Base-by-base conservation (phyloP, 2,797 vertebrate genomes). In the Arrhamphus sclerolepis region DNA sequence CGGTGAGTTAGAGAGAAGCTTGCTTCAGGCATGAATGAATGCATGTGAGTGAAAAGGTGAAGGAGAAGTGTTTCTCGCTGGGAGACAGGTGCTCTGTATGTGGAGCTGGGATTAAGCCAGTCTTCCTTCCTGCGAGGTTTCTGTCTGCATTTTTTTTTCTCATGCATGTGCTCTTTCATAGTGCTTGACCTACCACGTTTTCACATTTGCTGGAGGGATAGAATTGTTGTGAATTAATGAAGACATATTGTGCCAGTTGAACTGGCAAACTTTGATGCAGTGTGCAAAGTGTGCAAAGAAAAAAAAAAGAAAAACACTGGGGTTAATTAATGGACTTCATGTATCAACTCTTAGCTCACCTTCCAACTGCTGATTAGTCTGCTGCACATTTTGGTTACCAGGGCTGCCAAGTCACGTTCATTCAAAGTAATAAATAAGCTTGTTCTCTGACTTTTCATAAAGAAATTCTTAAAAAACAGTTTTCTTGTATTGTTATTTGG, bases 11-110 rank as follows among this genome's bases (percentile, higher is more conserved):
- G 38, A 43, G 46, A 47, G 62, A 71, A 71, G 52, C 46, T 56
- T 53, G 13, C 14, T 52, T 78, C 78, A 76, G 80, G 78, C 80
- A 85, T 57, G 60, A 77, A 70, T 69, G 38, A 29, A 52, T 53
- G 39, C 46, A 73, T 7, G 40, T 59, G 62, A 56, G 22, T 56
- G 53, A 63, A 61, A 69, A 81, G 29, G 41, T 47, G 41, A 57
- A 56, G n/a, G n/a, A n/a, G 40, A 43, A 72, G 54, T 66, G 56
- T 16, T 40, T 72, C 56, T 67, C 39, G 14, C 50, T 62, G 29
- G 62, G 54, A 38, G 14, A 61, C 41, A 77, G 59, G 71, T 39
- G 39, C 14, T 14, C 16, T 21, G 17, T 56, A 56, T 49, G 52
- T 29, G n/a, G 22, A 74, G 40, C 13, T 70, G 46, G 43, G 39